These are phyloP conservation scores for Cynopterus sphinx DNA, from an alignment of 2,797 vertebrate species.

Conservation along the genomic window DNA sequence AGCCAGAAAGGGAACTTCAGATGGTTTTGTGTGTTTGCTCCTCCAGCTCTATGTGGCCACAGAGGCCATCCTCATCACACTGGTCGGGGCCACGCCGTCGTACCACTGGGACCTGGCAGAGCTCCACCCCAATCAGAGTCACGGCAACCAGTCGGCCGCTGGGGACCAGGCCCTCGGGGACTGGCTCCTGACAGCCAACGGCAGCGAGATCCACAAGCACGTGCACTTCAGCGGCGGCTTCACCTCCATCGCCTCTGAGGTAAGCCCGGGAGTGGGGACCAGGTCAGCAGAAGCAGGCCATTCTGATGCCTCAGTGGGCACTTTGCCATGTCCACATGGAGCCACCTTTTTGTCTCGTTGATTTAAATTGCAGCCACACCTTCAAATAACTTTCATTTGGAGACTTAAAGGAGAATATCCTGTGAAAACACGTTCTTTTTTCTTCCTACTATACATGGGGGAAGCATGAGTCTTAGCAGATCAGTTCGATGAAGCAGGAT, in stretches of 20 bases:
- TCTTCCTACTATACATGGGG: not conserved
- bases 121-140: conserved; percentile 81
- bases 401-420: not conserved
- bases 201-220: conserved; percentile 82
- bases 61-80: conserved; percentile 85
- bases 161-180: conserved; percentile 80
- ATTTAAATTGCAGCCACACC: not conserved
- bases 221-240: conserved; percentile 85
- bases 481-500: not conserved
- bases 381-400: not conserved
- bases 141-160: conserved; percentile 68
- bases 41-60: conserved; percentile 87
- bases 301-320: rapidly evolving
- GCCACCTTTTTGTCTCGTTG: not conserved
- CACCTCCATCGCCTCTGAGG: conserved; percentile 89
- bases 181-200: conserved; percentile 85
- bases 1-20: not conserved
- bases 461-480: not conserved
- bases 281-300: rapidly evolving
- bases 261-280: conserved; percentile 44
- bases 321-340: not conserved
- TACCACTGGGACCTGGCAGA: conserved; percentile 86
- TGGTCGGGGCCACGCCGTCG: conserved; percentile 86
- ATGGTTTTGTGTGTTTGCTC: conserved; percentile 46
- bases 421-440: not conserved